Percentiles rank a stretch among this genome's conserved stretches.
Evolutionary conservation across 2,888 invertebrate genomes (phyloP).

Genomic region (Ommatoiulus sabulosus): DNA sequence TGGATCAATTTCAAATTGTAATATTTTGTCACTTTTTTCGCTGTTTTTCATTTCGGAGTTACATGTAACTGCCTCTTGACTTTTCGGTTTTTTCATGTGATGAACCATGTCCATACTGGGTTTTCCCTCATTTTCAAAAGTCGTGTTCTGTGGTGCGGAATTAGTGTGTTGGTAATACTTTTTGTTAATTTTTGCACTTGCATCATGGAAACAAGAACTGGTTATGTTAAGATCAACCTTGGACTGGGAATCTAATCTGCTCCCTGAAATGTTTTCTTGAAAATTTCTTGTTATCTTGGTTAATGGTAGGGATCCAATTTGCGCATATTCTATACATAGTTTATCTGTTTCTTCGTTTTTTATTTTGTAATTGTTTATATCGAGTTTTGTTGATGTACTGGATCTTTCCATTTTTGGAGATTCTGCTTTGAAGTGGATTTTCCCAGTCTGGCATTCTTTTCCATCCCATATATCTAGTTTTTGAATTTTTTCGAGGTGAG

Average conservation of each 20-base stretch:
- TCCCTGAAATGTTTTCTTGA: neutral
- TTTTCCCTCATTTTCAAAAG: neutral
- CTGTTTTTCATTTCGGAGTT: neutral
- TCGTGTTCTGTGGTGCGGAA: neutral
- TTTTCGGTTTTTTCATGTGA: neutral
- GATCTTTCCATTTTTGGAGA: neutral
- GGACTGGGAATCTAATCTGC: neutral
- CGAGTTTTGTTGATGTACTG: neutral
- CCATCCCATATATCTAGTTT: neutral
- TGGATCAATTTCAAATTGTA: neutral
- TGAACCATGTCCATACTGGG: neutral
- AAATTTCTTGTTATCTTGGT: neutral
- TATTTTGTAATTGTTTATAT: neutral
- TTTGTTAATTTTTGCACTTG: neutral
- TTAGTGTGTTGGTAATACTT: neutral
- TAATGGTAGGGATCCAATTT: neutral
- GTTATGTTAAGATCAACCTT: neutral
- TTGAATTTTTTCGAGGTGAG: neutral
- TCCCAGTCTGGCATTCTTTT: neutral
- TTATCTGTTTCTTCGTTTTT: neutral
- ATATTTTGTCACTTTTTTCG: neutral
- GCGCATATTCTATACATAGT: neutral
- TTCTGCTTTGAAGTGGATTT: neutral
- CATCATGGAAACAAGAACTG: neutral
- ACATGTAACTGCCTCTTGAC: neutral